Evolutionary conservation across 2,888 invertebrate genomes (phyloP).

Genomic region (Magallana nippona): DNA sequence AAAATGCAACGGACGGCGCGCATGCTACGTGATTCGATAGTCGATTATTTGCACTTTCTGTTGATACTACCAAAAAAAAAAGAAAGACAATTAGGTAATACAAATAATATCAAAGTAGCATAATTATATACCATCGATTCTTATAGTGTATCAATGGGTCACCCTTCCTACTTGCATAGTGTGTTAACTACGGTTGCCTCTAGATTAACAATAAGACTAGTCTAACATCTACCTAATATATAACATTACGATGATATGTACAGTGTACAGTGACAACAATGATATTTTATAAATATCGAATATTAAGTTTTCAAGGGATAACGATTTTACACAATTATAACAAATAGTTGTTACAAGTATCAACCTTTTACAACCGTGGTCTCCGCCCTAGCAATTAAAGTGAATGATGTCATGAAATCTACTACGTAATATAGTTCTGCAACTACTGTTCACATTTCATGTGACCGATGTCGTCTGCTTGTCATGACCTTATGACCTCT

Average conservation of each 20-base stretch:
- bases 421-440: neutral
- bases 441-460: slow-evolving; percentile 22
- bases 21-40: slow-evolving; percentile 19
- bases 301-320: slow-evolving; percentile 23
- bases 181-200: slow-evolving; percentile 29
- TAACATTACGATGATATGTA: slow-evolving; percentile 38
- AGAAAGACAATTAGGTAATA: slow-evolving; percentile 30
- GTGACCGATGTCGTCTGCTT: slow-evolving; percentile 19
- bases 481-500: slow-evolving; percentile 42
- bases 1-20: slow-evolving; percentile 5
- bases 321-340: slow-evolving; percentile 30
- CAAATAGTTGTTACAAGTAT: neutral
- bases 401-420: slow-evolving; percentile 23
- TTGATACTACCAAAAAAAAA: slow-evolving; percentile 20
- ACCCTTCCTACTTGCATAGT: slow-evolving; percentile 29
- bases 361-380: slow-evolving; percentile 5
- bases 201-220: slow-evolving; percentile 31
- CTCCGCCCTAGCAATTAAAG: slow-evolving; percentile 11
- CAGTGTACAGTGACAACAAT: slow-evolving; percentile 34
- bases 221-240: slow-evolving; percentile 23
- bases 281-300: slow-evolving; percentile 42
- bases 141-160: slow-evolving; percentile 24
- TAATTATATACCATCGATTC: slow-evolving; percentile 1
- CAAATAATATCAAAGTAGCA: slow-evolving; percentile 38
- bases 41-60: slow-evolving; percentile 32